A percentile compares a stretch with the other conserved stretches of the same genome.
Conservation (phyloP, 2,888 invertebrate species). For the Laothoe populi region DNA sequence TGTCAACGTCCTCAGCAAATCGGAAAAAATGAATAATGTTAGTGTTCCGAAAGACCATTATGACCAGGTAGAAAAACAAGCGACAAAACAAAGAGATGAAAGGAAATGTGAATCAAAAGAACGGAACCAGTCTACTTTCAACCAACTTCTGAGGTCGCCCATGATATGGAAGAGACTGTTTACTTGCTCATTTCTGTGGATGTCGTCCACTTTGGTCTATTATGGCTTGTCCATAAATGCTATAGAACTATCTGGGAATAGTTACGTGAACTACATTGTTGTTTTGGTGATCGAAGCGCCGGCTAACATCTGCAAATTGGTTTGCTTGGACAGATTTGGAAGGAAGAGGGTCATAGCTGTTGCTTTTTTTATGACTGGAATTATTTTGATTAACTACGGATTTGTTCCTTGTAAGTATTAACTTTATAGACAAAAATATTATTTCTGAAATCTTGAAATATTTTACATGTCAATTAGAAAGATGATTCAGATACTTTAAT, state of each 20-base stretch:
- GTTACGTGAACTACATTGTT: constrained; percentile 90
- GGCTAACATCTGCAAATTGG: constrained; percentile 87
- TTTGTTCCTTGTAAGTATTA: constrained; percentile 83
- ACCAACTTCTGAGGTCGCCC: constrained; percentile 70
- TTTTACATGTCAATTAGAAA: too few relatives aligned
- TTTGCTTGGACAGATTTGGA: constrained; percentile 87
- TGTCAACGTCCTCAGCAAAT: constrained; percentile 84
- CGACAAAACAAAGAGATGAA: constrained; percentile 69
- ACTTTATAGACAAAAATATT: background rate
- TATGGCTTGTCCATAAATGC: constrained; percentile 92
- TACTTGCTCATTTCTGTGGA: constrained; percentile 91
- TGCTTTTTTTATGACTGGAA: constrained; percentile 87
- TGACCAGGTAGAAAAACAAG: constrained; percentile 73
- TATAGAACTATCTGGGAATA: constrained; percentile 89
- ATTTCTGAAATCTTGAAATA: too few relatives aligned
- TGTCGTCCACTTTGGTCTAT: constrained; percentile 91
- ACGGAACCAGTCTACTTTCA: constrained; percentile 69
- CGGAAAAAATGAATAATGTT: constrained; percentile 86
- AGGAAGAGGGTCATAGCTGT: constrained; percentile 86
- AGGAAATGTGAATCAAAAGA: constrained; percentile 65
- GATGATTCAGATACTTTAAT: too few relatives aligned
- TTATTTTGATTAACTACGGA: constrained; percentile 86
- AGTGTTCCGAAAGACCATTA: constrained; percentile 77
- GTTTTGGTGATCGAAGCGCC: constrained; percentile 89
- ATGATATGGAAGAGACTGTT: constrained; percentile 85